Evolutionary conservation across 2,113 vertebrate species (phyloP).

Genomic region (Pelusios castaneus): DNA sequence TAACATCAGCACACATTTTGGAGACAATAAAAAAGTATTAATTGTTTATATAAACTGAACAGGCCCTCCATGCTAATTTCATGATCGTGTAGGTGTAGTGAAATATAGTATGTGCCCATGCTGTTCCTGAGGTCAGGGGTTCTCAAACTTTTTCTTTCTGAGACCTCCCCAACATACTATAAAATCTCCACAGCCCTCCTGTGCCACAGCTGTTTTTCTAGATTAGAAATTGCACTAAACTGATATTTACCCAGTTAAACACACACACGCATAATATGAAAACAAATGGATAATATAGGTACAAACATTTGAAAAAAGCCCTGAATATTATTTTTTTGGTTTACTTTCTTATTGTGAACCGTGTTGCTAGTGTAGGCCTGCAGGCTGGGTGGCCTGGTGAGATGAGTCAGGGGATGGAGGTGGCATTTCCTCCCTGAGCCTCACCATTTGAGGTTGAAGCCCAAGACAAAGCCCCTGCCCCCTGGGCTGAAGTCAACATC

Average conservation of each 20-base stretch:
- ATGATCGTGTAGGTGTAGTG: not conserved
- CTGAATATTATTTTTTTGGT: not conserved
- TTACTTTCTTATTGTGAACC: not conserved
- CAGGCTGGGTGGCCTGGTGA: no score
- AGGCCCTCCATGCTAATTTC: not conserved
- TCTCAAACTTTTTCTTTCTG: not conserved
- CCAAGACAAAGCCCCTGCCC: no score
- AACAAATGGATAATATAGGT: not conserved
- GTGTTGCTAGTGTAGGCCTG: not conserved
- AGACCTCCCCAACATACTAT: not conserved
- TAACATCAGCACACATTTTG: not conserved
- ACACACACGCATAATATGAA: not conserved
- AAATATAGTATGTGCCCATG: not conserved
- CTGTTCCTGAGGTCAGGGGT: not conserved
- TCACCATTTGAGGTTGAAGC: no score
- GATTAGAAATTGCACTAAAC: not conserved
- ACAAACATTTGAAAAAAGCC: not conserved
- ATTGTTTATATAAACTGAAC: not conserved
- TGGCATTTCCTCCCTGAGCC: no score
- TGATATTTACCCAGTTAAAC: not conserved
- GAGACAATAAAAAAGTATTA: not conserved
- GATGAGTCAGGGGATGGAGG: no score
- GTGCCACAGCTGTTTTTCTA: not conserved
- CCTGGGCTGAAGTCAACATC: no score
- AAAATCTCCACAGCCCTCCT: not conserved